Percentiles rank a stretch among this genome's conserved stretches.
phyloP scores from a whole-genome alignment of 2,888 invertebrate species.

The Cheilosia pagana region DNA sequence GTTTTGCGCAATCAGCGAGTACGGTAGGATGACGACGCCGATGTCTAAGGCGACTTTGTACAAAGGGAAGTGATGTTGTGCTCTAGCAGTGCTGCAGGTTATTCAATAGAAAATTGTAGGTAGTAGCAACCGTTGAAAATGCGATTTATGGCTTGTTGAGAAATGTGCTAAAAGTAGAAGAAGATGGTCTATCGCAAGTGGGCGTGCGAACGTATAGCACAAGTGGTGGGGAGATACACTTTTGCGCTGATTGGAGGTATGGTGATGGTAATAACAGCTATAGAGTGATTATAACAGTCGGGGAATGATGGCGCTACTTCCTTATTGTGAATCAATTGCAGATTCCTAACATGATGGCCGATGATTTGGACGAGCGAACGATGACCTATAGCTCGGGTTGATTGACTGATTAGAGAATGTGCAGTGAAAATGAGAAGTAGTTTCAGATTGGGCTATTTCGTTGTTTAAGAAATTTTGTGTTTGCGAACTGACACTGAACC shows the following conservation, averaged over 20 bases:
- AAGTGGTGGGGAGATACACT: slow-evolving; percentile 27
- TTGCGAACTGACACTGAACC: neutral
- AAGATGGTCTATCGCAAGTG: slow-evolving; percentile 57
- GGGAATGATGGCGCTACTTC: slow-evolving; percentile 17
- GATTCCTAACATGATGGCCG: neutral
- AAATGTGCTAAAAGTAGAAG: slow-evolving; percentile 39
- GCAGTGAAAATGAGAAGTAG: neutral
- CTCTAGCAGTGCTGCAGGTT: slow-evolving; percentile 36
- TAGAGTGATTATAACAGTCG: neutral
- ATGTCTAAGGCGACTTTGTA: slow-evolving; percentile 13
- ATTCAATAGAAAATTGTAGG: slow-evolving; percentile 54
- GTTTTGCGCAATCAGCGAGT: slow-evolving; percentile 67
- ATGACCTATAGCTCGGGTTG: neutral
- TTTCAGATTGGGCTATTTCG: too few relatives aligned
- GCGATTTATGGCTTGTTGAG: slow-evolving; percentile 70
- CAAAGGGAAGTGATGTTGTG: slow-evolving; percentile 63
- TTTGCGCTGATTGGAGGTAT: slow-evolving; percentile 47
- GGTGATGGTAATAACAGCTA: slow-evolving; percentile 22
- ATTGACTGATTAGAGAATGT: neutral
- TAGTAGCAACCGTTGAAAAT: slow-evolving; percentile 69
- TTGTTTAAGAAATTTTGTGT: too few relatives aligned
- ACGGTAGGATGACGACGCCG: slow-evolving; percentile 35
- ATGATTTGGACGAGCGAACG: neutral
- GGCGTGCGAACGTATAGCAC: slow-evolving; percentile 24
- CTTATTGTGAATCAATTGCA: slow-evolving; percentile 10